Percentiles rank a stretch among this genome's conserved stretches.
Conservation (phyloP, 2,888 invertebrate genomes). For the Melanostoma mellinum region DNA sequence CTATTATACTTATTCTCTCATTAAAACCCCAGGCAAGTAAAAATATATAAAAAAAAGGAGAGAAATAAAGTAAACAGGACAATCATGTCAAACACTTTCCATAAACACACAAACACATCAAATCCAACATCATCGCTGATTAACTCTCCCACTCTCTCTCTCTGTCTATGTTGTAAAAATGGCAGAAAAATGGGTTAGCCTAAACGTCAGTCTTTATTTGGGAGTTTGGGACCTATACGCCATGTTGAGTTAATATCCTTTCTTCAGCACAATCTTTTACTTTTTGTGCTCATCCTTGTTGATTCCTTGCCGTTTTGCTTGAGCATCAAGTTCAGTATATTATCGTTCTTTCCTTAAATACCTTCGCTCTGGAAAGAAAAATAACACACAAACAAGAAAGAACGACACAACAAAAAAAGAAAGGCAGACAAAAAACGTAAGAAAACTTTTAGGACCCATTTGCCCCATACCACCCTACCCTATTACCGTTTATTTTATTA, state of each 20-base stretch:
- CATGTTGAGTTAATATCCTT: slow-evolving; percentile 40
- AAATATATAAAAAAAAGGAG: too few relatives aligned
- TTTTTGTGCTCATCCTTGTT: background rate
- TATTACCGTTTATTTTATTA: slow-evolving; percentile 28
- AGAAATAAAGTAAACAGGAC: background rate
- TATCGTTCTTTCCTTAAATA: slow-evolving; percentile 44
- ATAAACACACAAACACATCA: slow-evolving; percentile 22
- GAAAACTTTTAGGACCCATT: background rate
- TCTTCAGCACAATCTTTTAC: slow-evolving; percentile 7
- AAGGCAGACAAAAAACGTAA: background rate
- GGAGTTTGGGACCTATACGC: background rate
- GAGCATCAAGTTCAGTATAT: slow-evolving; percentile 5
- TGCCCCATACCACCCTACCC: background rate
- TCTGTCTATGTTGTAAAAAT: too few relatives aligned
- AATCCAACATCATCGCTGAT: slow-evolving; percentile 20
- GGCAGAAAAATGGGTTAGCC: background rate
- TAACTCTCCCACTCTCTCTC: slow-evolving; percentile 9
- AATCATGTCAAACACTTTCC: slow-evolving; percentile 28
- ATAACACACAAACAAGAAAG: background rate
- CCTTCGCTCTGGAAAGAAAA: background rate
- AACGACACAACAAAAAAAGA: slow-evolving; percentile 1
- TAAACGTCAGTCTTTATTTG: slow-evolving; percentile 2
- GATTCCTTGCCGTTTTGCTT: background rate
- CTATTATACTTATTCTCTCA: too few relatives aligned
- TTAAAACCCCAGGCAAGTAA: too few relatives aligned